A percentile compares a stretch with the other conserved stretches of the same genome.
Evolutionary conservation across 2,888 invertebrate species (phyloP).

Genomic region (Pedicia rivosa): DNA sequence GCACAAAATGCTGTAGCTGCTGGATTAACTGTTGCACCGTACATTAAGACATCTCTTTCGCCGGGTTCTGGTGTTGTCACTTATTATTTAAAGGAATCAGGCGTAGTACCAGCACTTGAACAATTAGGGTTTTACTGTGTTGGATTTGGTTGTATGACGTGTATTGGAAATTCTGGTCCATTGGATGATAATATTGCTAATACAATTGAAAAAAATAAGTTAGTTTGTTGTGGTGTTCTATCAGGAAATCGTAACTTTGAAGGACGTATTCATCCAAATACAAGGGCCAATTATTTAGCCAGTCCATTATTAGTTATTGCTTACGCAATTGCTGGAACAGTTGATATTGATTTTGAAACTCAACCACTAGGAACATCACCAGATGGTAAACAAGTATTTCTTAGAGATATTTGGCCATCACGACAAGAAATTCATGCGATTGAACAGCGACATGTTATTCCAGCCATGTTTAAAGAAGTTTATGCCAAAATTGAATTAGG

Average conservation of each 20-base stretch:
- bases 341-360: slow-evolving; percentile 85
- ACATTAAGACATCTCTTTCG: slow-evolving; percentile 92
- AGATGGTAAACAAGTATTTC: slow-evolving; percentile 63
- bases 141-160: slow-evolving; percentile 99
- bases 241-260: slow-evolving; percentile 98
- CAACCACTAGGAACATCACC: slow-evolving; percentile 54
- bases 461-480: slow-evolving; percentile 88
- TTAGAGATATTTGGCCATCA: slow-evolving; percentile 92
- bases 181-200: slow-evolving; percentile 81
- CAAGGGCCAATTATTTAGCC: slow-evolving; percentile 92
- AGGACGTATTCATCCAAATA: slow-evolving; percentile 93
- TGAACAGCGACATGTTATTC: slow-evolving; percentile 79
- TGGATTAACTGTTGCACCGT: slow-evolving; percentile 77
- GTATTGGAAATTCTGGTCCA: slow-evolving; percentile 96
- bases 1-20: slow-evolving; percentile 89
- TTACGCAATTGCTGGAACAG: slow-evolving; percentile 90
- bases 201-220: slow-evolving; percentile 84
- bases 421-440: slow-evolving; percentile 65
- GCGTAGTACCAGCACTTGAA: slow-evolving; percentile 74
- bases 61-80: slow-evolving; percentile 94
- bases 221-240: slow-evolving; percentile 89
- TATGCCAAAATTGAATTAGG: slow-evolving; percentile 70
- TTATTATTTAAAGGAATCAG: slow-evolving; percentile 63
- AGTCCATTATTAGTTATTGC: slow-evolving; percentile 96
- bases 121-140: slow-evolving; percentile 86